These are phyloP conservation scores for Parasteatoda tepidariorum DNA, from an alignment of 1,140 invertebrate species.

Conservation along the genomic window DNA sequence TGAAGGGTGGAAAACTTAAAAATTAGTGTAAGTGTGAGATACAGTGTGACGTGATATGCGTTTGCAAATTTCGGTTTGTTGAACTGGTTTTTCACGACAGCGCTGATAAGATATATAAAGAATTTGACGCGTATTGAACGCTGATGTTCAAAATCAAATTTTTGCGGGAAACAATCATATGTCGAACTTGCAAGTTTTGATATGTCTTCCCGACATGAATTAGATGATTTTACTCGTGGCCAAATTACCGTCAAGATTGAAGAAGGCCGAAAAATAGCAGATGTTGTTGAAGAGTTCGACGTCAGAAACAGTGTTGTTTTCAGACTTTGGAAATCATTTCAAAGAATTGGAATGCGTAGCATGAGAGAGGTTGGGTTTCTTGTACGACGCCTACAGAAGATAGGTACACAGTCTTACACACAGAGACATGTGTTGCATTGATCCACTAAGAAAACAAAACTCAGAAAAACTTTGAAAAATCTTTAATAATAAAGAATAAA, in stretches of 20 bases:
- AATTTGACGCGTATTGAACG: neutral
- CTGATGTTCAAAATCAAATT: neutral
- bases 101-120: neutral
- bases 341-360: conserved; percentile 26
- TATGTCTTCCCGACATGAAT: conserved; percentile 1
- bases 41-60: no score
- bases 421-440: no score
- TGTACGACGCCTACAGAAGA: no score
- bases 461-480: no score
- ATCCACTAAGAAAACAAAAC: no score
- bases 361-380: no score
- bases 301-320: conserved; percentile 10
- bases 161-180: conserved; percentile 5
- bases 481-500: no score
- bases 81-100: no score
- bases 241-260: neutral
- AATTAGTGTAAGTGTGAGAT: no score
- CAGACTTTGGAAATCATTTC: conserved; percentile 13
- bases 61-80: no score
- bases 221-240: neutral
- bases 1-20: no score
- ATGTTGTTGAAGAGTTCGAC: neutral
- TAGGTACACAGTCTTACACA: no score
- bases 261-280: neutral
- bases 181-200: neutral